Percentiles rank a stretch among this genome's conserved stretches.
Evolutionary conservation across 2,797 vertebrate species (phyloP).

Genomic region (Euthynnus affinis): DNA sequence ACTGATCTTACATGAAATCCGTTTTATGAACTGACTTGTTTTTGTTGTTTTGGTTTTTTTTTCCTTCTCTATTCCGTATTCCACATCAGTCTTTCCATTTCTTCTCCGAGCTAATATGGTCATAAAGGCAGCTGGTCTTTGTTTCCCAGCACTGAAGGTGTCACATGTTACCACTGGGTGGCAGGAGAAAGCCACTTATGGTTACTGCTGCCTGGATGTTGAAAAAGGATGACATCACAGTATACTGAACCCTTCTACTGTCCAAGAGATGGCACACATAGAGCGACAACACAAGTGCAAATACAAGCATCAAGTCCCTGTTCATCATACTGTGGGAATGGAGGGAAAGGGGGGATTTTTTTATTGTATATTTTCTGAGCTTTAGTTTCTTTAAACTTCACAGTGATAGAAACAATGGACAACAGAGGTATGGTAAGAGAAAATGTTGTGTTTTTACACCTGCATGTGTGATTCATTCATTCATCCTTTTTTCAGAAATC

Average conservation of each 20-base stretch:
- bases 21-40: accelerated
- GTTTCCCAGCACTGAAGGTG: slow-evolving; percentile 13
- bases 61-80: too few species aligned
- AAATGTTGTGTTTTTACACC: too few species aligned
- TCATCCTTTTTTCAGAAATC: neutral
- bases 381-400: too few species aligned
- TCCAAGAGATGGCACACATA: neutral
- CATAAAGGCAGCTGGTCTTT: neutral
- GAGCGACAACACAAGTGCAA: neutral
- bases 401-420: neutral
- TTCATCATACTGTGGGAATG: neutral
- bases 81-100: too few species aligned
- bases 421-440: neutral
- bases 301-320: too few species aligned
- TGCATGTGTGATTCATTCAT: too few species aligned
- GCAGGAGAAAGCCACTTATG: slow-evolving; percentile 52
- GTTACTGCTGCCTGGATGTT: neutral
- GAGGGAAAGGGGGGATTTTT: too few species aligned
- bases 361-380: too few species aligned
- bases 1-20: too few species aligned
- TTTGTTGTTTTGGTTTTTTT: neutral
- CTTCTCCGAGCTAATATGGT: neutral
- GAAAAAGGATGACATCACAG: slow-evolving; percentile 65
- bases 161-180: slow-evolving; percentile 57
- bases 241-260: slow-evolving; percentile 1